Evolutionary conservation across 2,888 invertebrate genomes (phyloP).

Genomic region (Reticulitermes lucifugus): DNA sequence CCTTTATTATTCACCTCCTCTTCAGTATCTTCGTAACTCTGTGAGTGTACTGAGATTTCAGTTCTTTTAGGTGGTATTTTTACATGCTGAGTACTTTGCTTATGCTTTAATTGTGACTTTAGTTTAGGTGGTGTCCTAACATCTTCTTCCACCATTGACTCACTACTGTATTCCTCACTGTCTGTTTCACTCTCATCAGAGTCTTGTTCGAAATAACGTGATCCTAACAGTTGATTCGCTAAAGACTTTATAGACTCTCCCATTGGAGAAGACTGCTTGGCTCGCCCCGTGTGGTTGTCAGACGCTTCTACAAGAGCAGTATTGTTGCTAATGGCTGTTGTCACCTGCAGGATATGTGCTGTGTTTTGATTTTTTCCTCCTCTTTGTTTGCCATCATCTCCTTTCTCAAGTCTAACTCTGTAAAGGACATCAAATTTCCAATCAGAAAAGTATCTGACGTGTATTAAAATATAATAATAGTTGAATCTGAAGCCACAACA

Average conservation of each 20-base stretch:
- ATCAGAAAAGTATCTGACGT: not conserved
- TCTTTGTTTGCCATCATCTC: constrained; percentile 26
- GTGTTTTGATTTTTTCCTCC: constrained; percentile 18
- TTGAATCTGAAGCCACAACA: not conserved
- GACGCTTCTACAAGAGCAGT: constrained; percentile 47
- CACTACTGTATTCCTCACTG: constrained; percentile 57
- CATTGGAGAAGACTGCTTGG: constrained; percentile 57
- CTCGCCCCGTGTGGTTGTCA: constrained; percentile 63
- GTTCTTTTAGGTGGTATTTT: not conserved
- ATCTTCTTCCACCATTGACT: constrained; percentile 64
- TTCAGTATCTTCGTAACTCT: not conserved
- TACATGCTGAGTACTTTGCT: constrained; percentile 55
- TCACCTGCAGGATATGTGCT: not conserved
- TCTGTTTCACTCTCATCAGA: constrained; percentile 54
- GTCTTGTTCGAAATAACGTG: constrained; percentile 57
- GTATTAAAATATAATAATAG: not conserved
- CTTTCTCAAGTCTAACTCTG: constrained; percentile 60
- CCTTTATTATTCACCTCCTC: constrained; percentile 61
- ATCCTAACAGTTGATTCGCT: constrained; percentile 69
- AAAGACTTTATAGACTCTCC: constrained; percentile 71
- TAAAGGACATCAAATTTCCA: constrained; percentile 42
- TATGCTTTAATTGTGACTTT: constrained; percentile 66
- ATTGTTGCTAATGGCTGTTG: constrained; percentile 37
- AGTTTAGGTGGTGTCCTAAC: constrained; percentile 72
- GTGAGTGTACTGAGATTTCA: not conserved